A percentile compares a stretch with the other conserved stretches of the same genome.
Evolutionary conservation across 2,797 vertebrate genomes (phyloP).

Genomic region (Oryzias sinensis): DNA sequence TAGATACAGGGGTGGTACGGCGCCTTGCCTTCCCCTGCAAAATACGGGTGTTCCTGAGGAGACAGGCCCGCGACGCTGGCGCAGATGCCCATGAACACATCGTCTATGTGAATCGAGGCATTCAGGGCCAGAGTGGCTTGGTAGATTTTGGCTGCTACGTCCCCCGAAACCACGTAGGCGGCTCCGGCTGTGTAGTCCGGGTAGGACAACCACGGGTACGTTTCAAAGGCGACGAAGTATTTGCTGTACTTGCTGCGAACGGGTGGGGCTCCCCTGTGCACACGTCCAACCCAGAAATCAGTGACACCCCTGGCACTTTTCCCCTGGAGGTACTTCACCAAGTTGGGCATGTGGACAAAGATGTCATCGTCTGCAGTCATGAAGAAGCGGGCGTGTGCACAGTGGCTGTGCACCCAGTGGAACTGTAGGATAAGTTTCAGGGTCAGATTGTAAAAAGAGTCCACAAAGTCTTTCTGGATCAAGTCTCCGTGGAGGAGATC

Average conservation of each 20-base stretch:
- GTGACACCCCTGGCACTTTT: constrained; percentile 69
- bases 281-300: constrained; percentile 90
- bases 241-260: constrained; percentile 86
- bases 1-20: constrained; percentile 93
- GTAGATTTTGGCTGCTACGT: constrained; percentile 88
- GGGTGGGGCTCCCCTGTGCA: constrained; percentile 88
- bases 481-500: constrained; percentile 81
- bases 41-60: constrained; percentile 87
- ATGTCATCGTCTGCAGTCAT: constrained; percentile 96
- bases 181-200: constrained; percentile 95
- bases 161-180: constrained; percentile 88
- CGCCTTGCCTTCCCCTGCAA: constrained; percentile 91
- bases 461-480: constrained; percentile 93
- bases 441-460: constrained; percentile 96
- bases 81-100: constrained; percentile 97
- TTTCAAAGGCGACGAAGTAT: constrained; percentile 88
- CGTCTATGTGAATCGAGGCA: constrained; percentile 92
- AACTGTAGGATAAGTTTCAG: constrained; percentile 93
- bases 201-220: constrained; percentile 93
- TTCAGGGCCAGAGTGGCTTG: constrained; percentile 87
- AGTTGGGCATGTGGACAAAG: constrained; percentile 94
- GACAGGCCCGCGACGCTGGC: constrained; percentile 85
- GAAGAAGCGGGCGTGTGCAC: constrained; percentile 87
- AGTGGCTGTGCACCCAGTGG: constrained; percentile 87
- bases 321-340: constrained; percentile 85